Evolutionary conservation across 2,113 vertebrate genomes (phyloP).

Genomic region (Gymnorhina tibicen): DNA sequence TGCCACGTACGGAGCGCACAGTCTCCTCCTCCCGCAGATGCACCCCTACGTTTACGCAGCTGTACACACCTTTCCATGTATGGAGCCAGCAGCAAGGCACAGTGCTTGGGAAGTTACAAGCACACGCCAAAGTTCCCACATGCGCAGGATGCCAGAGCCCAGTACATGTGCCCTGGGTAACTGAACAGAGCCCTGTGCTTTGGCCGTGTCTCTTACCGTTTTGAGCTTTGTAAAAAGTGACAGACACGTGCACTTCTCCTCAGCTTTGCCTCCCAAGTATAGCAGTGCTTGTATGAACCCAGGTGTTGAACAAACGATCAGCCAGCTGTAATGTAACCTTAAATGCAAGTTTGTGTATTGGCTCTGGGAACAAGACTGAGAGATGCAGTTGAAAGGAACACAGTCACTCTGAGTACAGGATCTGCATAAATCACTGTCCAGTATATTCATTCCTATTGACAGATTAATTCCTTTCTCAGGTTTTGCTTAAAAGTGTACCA

Average conservation of each 20-base stretch:
- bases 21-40: neutral
- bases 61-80: neutral
- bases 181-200: neutral
- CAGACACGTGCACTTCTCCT: neutral
- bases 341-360: conserved; percentile 43
- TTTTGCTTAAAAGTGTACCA: conserved; percentile 65
- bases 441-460: conserved; percentile 71
- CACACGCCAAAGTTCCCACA: neutral
- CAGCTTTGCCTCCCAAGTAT: neutral
- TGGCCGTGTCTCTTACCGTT: neutral
- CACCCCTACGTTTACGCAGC: neutral
- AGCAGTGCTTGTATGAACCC: neutral
- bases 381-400: conserved; percentile 44
- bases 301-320: neutral
- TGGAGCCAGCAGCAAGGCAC: neutral
- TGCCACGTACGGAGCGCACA: neutral
- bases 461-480: conserved; percentile 74
- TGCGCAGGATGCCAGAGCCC: no score
- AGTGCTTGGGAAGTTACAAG: neutral
- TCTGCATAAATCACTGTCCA: conserved; percentile 76
- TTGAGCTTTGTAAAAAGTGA: neutral
- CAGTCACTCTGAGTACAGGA: conserved; percentile 50
- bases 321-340: conserved; percentile 15
- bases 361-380: conserved; percentile 23
- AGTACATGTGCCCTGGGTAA: neutral